Evolutionary conservation across 2,888 invertebrate species (phyloP), one percentile per base, ranked within the genome.

Genomic region (Leucania comma): DNA sequence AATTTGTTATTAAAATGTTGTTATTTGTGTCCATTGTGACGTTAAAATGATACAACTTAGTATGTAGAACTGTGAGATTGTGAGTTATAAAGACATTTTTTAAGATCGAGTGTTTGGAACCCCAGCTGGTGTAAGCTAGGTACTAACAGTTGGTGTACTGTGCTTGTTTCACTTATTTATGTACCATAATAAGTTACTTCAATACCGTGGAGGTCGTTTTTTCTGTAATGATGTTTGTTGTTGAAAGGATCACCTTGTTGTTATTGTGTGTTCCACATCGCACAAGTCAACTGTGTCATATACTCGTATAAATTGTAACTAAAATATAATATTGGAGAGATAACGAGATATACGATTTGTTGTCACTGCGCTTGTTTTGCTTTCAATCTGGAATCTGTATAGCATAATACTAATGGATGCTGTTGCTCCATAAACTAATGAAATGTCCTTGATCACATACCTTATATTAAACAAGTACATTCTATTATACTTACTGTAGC

Each of bases 121-220:
- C 88, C 92, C 92, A 94, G 91, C 93, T 94, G 94, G 91, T 89
- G 83, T 83, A 84, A 83, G 64, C 79, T 83, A 86, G 86, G 86
- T 86, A 84, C 68, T 66, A 80, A 84, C 86, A 87, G 72, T 87
- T 74, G 12, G 29, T 51, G 35, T 61, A 68, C 22, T 83, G 51
- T 67, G 61, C 81, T 88, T 88, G 85, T 87, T 87, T 86, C 78
- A 63, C 54, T 54, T 46, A 46, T 73, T 50, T 58, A 78, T 20
- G 56, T 58, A 32, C 75, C 70, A 42, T 85, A 79, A 72, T 75
- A 67, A 62, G 38, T 75, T 82, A 66, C 71, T 77, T 73, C 29
- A 50, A 26, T 60, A 71, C 38, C 60, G 57, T 69, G 42, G 51
- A 73, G 78, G 67, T 75, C 59, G 58, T 68, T 81, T 83, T 75